Base-by-base conservation (phyloP, 1,140 invertebrate genomes). In the Dreissena rostriformis region DNA sequence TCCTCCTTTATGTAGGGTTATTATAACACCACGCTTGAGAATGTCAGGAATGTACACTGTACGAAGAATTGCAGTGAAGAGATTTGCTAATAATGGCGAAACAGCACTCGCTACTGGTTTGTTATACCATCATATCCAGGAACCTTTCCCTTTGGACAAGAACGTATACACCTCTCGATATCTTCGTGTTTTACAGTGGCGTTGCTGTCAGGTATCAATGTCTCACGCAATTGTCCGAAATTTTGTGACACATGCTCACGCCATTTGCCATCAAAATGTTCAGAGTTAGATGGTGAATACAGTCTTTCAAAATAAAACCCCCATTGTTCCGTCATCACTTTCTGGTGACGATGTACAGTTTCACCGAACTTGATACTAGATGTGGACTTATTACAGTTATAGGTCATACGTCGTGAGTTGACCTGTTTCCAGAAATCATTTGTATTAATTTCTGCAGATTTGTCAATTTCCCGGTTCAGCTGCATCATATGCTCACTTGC, bases 1-100 rank as follows among this genome's bases (percentile, higher is more conserved):
- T 14, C 67, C 67, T n/a, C 77, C 67, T 80, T 80, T 80, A 28
- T 80, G 67, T 15, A 80, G 4, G 1, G 77, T 80, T 14, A 68
- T 49, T 28, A 70, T 79, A 7, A 29, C 29, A 22, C 67, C 77
- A 17, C n/a, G 26, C n/a, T 80, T 80, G n/a, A 80, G 49, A 8
- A 19, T 26, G n/a, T 57, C 19, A 0, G 77, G 77, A n/a, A 80
- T 71, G 63, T 57, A 39, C 4, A 19, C 63, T 14, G 0, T 4
- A 6, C 39, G 15, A 12, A 78, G 49, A 61, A 78, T 78, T 1
- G 1, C 51, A 1, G 63, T 67, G 22, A 14, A 78, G 12, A 78
- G 10, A 22, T 22, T 24, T 19, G 76, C 15, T 26, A 78, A 22
- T 14, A 67, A 1, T 5, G 15, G 7, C 6, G 51, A 53, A 4